A percentile compares a stretch with the other conserved stretches of the same genome.
These are phyloP conservation scores for Telmatochromis brachygnathus DNA, from an alignment of 2,113 vertebrate species.

Conservation along the genomic window DNA sequence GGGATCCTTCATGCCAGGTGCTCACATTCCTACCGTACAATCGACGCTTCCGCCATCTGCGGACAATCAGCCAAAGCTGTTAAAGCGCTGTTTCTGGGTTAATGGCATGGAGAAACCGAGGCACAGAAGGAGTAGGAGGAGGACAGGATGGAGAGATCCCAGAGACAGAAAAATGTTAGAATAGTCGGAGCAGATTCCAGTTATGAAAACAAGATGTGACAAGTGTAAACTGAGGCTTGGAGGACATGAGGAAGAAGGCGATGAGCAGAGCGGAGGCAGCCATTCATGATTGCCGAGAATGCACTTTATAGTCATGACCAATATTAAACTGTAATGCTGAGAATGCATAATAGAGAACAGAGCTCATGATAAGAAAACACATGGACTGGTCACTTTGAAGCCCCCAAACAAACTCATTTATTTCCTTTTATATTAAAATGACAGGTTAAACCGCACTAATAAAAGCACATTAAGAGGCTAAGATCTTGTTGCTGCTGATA, in stretches of 20 bases:
- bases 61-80: background rate
- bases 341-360: background rate
- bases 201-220: constrained; percentile 6
- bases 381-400: background rate
- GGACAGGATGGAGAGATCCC: background rate
- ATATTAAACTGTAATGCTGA: background rate
- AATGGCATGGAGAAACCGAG: background rate
- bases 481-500: background rate
- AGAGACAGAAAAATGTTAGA: background rate
- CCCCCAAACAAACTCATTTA: background rate
- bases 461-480: background rate
- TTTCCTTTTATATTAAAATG: background rate
- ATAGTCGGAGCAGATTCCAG: background rate
- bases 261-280: background rate
- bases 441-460: background rate
- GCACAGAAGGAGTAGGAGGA: background rate
- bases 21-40: background rate
- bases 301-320: background rate
- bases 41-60: background rate
- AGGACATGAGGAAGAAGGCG: background rate
- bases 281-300: background rate
- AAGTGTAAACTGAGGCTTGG: background rate
- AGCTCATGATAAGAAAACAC: background rate
- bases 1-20: background rate
- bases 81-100: background rate